Evolutionary conservation across 2,797 vertebrate species (phyloP).

Genomic region (Sebastolobus altivelis): DNA sequence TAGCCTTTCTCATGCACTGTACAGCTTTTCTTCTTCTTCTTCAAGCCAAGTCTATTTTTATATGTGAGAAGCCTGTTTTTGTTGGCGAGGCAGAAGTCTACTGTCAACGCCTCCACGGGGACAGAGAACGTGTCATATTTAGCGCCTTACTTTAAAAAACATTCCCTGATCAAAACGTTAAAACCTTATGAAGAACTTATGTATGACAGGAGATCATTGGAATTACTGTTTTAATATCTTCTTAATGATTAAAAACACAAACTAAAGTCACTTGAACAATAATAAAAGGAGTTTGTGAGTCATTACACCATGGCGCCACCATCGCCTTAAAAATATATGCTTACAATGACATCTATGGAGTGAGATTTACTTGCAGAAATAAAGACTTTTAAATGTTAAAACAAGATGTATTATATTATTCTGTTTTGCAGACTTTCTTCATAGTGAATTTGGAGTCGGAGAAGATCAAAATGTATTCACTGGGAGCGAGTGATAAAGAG

Average conservation of each 20-base stretch:
- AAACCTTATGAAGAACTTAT: neutral
- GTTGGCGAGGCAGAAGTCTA: constrained; percentile 26
- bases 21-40: neutral
- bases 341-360: neutral
- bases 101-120: constrained; percentile 31
- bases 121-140: constrained; percentile 33
- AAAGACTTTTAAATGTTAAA: neutral
- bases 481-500: constrained; percentile 39
- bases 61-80: constrained; percentile 10
- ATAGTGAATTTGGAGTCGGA: constrained; percentile 15
- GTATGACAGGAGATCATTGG: neutral
- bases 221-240: neutral
- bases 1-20: neutral
- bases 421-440: constrained; percentile 38
- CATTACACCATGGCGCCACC: neutral
- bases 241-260: neutral
- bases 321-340: neutral
- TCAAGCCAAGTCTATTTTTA: constrained; percentile 38
- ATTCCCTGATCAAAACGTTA: constrained; percentile 37
- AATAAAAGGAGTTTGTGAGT: neutral
- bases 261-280: neutral
- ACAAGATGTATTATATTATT: constrained; percentile 34
- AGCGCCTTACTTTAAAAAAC: constrained; percentile 42
- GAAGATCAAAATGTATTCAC: constrained; percentile 44
- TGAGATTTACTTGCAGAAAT: constrained; percentile 6